These are phyloP conservation scores for Calidris pygmaea DNA, from an alignment of 2,113 vertebrate species.

Conservation along the genomic window DNA sequence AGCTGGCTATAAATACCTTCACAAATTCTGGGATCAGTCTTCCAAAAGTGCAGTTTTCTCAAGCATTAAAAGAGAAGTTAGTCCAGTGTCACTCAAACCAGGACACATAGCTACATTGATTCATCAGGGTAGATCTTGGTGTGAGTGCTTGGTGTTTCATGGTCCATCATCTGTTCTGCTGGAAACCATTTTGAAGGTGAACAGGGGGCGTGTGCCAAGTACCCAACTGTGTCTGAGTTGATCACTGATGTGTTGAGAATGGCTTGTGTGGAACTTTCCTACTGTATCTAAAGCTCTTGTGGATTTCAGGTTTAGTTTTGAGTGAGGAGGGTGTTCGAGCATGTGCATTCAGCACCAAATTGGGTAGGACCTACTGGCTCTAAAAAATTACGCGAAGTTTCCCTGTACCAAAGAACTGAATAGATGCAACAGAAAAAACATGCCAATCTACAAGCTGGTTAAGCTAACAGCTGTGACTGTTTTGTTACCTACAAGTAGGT, in stretches of 20 bases:
- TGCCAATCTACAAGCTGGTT: neutral
- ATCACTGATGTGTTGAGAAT: neutral
- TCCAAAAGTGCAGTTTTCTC: neutral
- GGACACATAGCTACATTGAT: neutral
- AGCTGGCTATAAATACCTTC: neutral
- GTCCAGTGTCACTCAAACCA: neutral
- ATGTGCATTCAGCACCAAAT: neutral
- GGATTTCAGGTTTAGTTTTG: neutral
- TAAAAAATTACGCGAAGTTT: rapidly evolving
- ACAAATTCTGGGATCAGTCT: neutral
- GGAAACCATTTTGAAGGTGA: neutral
- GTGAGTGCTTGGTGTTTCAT: neutral
- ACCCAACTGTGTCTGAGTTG: rapidly evolving
- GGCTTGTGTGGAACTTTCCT: neutral
- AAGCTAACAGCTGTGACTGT: neutral
- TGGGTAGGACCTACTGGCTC: neutral
- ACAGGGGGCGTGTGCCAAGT: rapidly evolving
- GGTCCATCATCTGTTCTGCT: neutral
- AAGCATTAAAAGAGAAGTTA: neutral
- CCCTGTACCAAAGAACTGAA: neutral
- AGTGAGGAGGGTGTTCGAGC: neutral
- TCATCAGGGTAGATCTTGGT: neutral
- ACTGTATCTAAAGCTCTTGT: neutral
- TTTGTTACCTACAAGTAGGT: neutral
- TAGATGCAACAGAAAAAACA: neutral